Conservation (phyloP, 2,888 invertebrate species). For the Epinotia demarniana region DNA sequence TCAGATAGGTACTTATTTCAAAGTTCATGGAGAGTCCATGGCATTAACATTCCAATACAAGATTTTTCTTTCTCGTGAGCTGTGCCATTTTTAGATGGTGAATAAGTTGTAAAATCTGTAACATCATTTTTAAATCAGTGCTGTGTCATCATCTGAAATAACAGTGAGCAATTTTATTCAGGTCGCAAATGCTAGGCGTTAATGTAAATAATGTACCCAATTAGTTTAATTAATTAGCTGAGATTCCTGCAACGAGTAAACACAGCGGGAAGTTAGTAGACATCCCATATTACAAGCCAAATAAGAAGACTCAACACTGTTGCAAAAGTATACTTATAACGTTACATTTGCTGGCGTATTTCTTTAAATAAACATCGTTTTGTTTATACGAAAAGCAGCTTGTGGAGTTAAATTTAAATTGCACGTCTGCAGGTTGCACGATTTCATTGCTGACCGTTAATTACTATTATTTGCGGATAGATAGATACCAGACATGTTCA, state of each 20-base stretch:
- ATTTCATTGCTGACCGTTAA: conserved; percentile 77
- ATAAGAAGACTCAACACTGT: conserved; percentile 59
- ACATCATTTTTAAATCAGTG: neutral
- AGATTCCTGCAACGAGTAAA: conserved; percentile 54
- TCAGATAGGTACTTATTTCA: neutral
- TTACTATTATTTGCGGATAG: conserved; percentile 64
- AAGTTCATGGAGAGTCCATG: neutral
- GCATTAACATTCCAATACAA: no score
- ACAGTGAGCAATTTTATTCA: conserved; percentile 56
- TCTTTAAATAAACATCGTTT: conserved; percentile 79
- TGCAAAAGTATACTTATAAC: conserved; percentile 53
- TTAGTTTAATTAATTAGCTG: conserved; percentile 58
- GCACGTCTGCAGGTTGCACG: conserved; percentile 69
- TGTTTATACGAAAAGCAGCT: conserved; percentile 75
- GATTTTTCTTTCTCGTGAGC: no score
- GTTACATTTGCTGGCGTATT: conserved; percentile 60
- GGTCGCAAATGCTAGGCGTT: conserved; percentile 55
- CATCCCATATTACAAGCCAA: conserved; percentile 53
- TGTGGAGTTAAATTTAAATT: conserved; percentile 72
- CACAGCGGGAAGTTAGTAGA: conserved; percentile 48
- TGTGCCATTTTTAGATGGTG: neutral
- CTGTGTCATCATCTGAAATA: conserved; percentile 57
- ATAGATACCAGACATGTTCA: conserved; percentile 63
- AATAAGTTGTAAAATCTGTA: neutral
- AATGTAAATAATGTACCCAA: conserved; percentile 52